Base-by-base conservation (phyloP, 2,113 vertebrate genomes). In the Microtus ochrogaster region DNA sequence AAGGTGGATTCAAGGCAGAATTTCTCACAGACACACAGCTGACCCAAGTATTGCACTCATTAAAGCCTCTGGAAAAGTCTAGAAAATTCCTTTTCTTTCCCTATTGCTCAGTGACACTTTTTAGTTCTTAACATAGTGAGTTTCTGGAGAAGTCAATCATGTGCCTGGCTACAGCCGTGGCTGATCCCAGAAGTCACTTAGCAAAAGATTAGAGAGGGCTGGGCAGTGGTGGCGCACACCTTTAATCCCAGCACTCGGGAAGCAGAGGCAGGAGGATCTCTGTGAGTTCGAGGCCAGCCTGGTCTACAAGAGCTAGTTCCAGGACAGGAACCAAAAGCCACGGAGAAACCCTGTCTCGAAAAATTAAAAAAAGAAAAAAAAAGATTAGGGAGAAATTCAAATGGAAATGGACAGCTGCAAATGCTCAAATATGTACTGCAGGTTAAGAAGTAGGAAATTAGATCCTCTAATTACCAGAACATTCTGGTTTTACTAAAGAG, bases 391-490 rank as follows among this genome's bases (percentile, higher is more conserved):
- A 65, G 61, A 49, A 7, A 93, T 94, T 91, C 55, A 95, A 94
- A 61, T 86, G 30, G 49, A 97, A 97, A 90, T 49, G 39, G 94
- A 89, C 81, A 92, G 66, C 85, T 92, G 61, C 21, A 89, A 94
- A 55, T 92, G 58, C 86, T 94, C 82, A 78, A 8, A 70, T 70
- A 70, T 55, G 68, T 83, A 49, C 52, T 74, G 17, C 58, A 74
- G 66, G 90, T 86, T 83, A 96, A 92, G 63, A 91, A 91, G 72
- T 70, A 76, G 73, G 17, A 92, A 77, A 96, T 97, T 85, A 89
- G 58, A 94, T 89, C 55, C 68, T 89, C 3, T 89, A 94, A 95
- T 94, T 95, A 95, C 24, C 70, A 93, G 36, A 36, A 84, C 77
- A 90, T 90, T 92, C 44, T 90, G 81, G 22, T 91, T 95, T 96